Evolutionary conservation across 2,113 vertebrate species (phyloP), one percentile per base, ranked within the genome.

Genomic region (Prolemur simus): DNA sequence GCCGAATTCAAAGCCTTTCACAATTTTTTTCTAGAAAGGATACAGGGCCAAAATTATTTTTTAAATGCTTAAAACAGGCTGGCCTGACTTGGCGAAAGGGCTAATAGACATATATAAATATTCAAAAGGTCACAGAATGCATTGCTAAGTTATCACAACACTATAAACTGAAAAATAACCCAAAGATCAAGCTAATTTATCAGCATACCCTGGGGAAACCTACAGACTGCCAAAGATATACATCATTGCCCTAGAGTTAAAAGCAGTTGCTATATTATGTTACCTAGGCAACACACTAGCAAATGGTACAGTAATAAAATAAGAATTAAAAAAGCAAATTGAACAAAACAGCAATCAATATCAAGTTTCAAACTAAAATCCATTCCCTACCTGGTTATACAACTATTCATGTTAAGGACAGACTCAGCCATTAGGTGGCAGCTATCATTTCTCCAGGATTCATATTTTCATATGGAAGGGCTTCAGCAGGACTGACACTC

Each of bases 221-320:
- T 89, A 82, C 60, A 94, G 64, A 95, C 68, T 93, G 77, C 89
- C 77, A 83, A 77, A 88, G 45, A 95, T 52, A 94, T 45, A 47
- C 37, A 95, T 91, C n/a, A 94, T 29, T 91, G 39, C 60, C 71
- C 85, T 93, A 45, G 20, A 90, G 27, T 94, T 89, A 84, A 97
- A 96, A 95, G 29, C 34, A 83, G n/a, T 96, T 95, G 81, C 39
- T 83, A 10, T 89, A 71, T 71, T 94, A 78, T 39, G 83, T 96
- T 97, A 94, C 97, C 83, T 93, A 95, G 87, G 63, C 83, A 92
- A 96, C 92, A 89, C 8, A 96, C 29, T 37, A 91, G 37, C 52
- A 91, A 89, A 87, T 54, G 86, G 73, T 78, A 6, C 64, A 56
- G 80, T 97, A 95, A 87, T 83, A 83, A 96, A 94, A 83, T 42